These are phyloP conservation scores for Catharus ustulatus DNA, from an alignment of 2,797 vertebrate genomes.

Conservation along the genomic window DNA sequence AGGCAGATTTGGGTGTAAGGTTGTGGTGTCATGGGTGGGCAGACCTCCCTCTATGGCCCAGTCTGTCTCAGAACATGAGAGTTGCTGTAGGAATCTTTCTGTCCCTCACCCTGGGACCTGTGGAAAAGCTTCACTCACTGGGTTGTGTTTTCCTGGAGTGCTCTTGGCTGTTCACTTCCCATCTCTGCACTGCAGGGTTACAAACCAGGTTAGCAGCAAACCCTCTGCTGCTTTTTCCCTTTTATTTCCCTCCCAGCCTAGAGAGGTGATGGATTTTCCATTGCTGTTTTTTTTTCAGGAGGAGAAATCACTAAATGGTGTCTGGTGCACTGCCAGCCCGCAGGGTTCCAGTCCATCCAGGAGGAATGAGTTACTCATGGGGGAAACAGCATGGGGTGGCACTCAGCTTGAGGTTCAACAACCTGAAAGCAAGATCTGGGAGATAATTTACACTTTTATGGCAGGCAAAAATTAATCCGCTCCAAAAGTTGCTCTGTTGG, in stretches of 20 bases:
- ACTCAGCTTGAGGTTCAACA: background rate
- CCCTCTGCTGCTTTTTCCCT: background rate
- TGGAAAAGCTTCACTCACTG: background rate
- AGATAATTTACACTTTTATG: slow-evolving; percentile 11
- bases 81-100: background rate
- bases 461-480: background rate
- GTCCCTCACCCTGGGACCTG: background rate
- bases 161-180: background rate
- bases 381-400: background rate
- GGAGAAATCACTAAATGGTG: background rate
- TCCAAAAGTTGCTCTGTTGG: background rate
- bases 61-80: background rate
- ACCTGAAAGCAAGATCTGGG: background rate
- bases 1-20: background rate
- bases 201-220: background rate
- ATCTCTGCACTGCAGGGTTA: background rate
- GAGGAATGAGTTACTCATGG: background rate
- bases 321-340: background rate
- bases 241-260: background rate
- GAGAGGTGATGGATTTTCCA: background rate
- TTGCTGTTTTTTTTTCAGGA: background rate
- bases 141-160: background rate
- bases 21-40: background rate
- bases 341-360: background rate
- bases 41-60: background rate